Evolutionary conservation across 2,113 vertebrate species (phyloP).

Genomic region (Indri indri): DNA sequence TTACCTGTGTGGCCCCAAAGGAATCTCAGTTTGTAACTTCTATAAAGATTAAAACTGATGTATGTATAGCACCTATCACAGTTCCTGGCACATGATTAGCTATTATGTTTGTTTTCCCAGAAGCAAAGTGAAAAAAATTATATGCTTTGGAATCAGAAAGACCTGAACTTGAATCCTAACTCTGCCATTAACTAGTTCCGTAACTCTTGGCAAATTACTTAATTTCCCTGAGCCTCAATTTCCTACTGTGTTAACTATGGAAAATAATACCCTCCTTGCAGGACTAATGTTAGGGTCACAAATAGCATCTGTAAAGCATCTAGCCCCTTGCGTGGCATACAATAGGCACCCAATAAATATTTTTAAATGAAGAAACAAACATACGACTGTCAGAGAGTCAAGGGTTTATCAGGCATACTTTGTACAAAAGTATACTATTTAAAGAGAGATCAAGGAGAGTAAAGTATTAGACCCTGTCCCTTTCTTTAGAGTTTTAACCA

Average conservation of each 20-base stretch:
- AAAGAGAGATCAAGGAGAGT: neutral
- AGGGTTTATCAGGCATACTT: neutral
- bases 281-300: neutral
- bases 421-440: neutral
- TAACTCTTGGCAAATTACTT: neutral
- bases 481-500: neutral
- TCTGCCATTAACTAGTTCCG: neutral
- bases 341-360: neutral
- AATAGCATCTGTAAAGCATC: neutral
- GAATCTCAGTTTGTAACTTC: neutral
- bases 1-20: neutral
- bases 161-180: neutral
- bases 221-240: neutral
- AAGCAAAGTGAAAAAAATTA: neutral
- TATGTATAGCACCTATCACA: neutral
- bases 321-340: neutral
- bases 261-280: neutral
- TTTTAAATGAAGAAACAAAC: neutral
- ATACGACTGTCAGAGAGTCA: neutral
- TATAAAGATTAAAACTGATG: constrained; percentile 4
- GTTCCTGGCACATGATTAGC: neutral
- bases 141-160: neutral
- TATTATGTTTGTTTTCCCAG: constrained; percentile 7
- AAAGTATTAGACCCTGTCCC: neutral
- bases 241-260: neutral